These are phyloP conservation scores for Cherax destructor DNA, from an alignment of 1,140 invertebrate genomes.

Conservation along the genomic window DNA sequence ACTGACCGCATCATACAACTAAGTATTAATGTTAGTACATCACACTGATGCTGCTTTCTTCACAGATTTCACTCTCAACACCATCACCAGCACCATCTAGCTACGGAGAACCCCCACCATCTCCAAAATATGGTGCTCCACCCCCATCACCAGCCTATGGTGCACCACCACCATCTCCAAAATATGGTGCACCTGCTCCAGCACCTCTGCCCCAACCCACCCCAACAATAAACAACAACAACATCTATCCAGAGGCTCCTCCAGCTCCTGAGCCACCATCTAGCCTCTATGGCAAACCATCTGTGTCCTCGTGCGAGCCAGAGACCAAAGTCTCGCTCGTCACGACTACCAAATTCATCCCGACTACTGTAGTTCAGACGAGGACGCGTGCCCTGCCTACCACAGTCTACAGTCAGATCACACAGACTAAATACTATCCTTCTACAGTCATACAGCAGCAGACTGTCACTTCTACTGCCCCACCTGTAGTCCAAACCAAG, in stretches of 20 bases:
- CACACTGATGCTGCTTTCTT: background rate
- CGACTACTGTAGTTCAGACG: constrained; percentile 49
- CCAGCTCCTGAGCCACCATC: constrained; percentile 4
- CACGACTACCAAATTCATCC: constrained; percentile 42
- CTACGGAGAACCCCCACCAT: background rate
- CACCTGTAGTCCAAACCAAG: constrained; percentile 47
- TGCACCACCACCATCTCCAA: background rate
- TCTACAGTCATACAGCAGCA: constrained; percentile 62
- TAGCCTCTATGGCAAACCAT: constrained; percentile 32
- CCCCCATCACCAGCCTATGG: background rate
- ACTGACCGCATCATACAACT: too few relatives aligned
- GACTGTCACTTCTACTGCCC: constrained; percentile 55
- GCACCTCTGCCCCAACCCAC: constrained; percentile 7
- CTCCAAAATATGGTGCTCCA: too few relatives aligned
- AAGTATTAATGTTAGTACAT: background rate
- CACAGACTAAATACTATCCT: constrained; percentile 63
- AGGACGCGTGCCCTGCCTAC: constrained; percentile 59
- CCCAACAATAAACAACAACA: constrained; percentile 12
- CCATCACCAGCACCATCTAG: background rate
- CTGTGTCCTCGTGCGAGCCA: constrained; percentile 13
- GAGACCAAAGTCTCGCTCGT: constrained; percentile 30
- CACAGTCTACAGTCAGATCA: constrained; percentile 62
- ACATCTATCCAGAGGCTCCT: constrained; percentile 24
- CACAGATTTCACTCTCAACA: too few relatives aligned
- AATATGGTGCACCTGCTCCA: constrained; percentile 3